A percentile compares a stretch with the other conserved stretches of the same genome.
Evolutionary conservation across 2,888 invertebrate genomes (phyloP).

Genomic region (Dichetophora obliterata): DNA sequence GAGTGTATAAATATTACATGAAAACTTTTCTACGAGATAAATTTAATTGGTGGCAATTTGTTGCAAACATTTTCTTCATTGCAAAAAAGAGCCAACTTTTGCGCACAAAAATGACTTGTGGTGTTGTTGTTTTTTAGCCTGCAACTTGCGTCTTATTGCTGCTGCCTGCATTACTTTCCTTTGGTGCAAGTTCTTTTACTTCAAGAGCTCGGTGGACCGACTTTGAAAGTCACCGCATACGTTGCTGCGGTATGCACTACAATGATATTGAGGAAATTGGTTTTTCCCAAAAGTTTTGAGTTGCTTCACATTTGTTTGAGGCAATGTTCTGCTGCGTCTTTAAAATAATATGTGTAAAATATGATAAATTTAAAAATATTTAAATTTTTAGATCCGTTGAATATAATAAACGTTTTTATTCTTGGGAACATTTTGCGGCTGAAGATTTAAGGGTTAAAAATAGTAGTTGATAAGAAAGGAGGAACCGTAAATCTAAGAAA

Average conservation of each 20-base stretch:
- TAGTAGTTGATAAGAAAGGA: too few relatives aligned
- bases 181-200: not conserved
- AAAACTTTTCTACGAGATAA: slow-evolving; percentile 65
- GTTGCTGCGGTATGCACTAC: slow-evolving; percentile 11
- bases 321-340: not conserved
- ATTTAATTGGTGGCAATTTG: slow-evolving; percentile 66
- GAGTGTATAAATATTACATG: slow-evolving; percentile 63
- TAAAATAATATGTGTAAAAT: not conserved
- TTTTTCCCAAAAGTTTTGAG: slow-evolving; percentile 23
- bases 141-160: not conserved
- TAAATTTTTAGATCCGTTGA: too few relatives aligned
- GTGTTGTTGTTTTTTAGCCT: not conserved
- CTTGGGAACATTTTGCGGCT: too few relatives aligned
- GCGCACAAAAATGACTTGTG: slow-evolving; percentile 1
- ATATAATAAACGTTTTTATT: too few relatives aligned
- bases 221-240: slow-evolving; percentile 14
- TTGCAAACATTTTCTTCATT: slow-evolving; percentile 51
- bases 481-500: too few relatives aligned
- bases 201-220: not conserved
- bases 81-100: not conserved
- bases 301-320: slow-evolving; percentile 1
- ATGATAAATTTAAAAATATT: not conserved
- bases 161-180: not conserved
- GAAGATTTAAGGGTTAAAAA: too few relatives aligned
- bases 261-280: slow-evolving; percentile 43